Evolutionary conservation across 2,888 invertebrate genomes (phyloP).

Genomic region (Synergus gifuensis): DNA sequence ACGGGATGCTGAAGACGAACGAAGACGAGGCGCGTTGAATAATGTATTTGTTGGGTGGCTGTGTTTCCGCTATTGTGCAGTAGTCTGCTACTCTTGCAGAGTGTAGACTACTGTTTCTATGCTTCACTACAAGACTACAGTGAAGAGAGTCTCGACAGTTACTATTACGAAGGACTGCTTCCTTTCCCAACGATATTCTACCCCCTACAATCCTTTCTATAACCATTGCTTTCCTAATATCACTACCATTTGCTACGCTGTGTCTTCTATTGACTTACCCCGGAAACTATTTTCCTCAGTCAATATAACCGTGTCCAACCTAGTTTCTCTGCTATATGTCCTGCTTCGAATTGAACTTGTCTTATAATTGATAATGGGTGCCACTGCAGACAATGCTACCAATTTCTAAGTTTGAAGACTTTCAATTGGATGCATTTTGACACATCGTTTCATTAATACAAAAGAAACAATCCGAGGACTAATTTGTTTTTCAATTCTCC

Average conservation of each 20-base stretch:
- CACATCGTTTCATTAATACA: neutral
- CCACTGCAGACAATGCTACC: neutral
- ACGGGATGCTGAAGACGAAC: conserved; percentile 45
- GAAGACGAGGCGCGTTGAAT: conserved; percentile 52
- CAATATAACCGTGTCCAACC: conserved; percentile 12
- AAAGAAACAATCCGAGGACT: neutral
- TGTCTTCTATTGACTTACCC: conserved; percentile 16
- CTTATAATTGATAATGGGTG: neutral
- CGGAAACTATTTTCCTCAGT: conserved; percentile 11
- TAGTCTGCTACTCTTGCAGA: neutral
- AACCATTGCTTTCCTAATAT: conserved; percentile 26
- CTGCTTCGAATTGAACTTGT: neutral
- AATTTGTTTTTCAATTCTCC: no score
- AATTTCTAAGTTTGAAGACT: neutral
- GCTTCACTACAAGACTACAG: no score
- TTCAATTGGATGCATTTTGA: neutral
- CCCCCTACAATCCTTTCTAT: conserved; percentile 29
- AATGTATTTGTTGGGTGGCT: conserved; percentile 51
- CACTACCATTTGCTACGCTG: conserved; percentile 29
- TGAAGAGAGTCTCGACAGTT: neutral
- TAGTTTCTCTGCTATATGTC: conserved; percentile 1
- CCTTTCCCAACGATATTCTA: conserved; percentile 27
- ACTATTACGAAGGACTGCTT: conserved; percentile 17
- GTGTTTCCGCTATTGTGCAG: conserved; percentile 27
- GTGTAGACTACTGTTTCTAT: neutral